These are phyloP conservation scores for Echinarachnius parma DNA, from an alignment of 53 echinoderm and acorn worm genomes.

Conservation along the genomic window DNA sequence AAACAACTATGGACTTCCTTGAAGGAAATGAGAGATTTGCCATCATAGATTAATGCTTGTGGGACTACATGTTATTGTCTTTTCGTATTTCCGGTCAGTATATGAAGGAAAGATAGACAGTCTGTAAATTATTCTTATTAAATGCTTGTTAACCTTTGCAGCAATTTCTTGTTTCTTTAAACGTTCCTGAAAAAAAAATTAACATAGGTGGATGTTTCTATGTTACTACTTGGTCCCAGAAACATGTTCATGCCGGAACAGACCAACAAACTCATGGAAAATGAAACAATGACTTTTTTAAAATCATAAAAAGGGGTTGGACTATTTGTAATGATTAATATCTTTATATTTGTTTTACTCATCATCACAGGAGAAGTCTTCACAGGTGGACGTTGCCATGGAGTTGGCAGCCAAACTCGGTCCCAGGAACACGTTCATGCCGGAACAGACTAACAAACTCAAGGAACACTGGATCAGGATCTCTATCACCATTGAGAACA, in stretches of 20 bases:
- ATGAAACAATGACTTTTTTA: no score
- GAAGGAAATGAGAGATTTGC: no score
- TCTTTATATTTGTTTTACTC: background rate
- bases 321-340: background rate
- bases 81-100: no score
- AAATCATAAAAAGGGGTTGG: background rate
- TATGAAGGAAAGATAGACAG: no score
- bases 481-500: conserved; percentile 85
- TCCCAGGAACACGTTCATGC: conserved; percentile 22
- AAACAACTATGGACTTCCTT: no score
- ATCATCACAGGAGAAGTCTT: conserved; percentile 66
- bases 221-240: conserved; percentile 53
- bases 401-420: conserved; percentile 70
- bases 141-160: no score
- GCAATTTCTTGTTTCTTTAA: no score
- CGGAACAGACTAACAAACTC: conserved; percentile 68
- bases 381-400: conserved; percentile 70
- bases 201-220: conserved; percentile 68
- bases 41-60: no score
- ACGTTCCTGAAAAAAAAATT: conserved; percentile 83
- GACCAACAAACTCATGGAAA: conserved; percentile 78
- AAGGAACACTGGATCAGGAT: conserved; percentile 85
- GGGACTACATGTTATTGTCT: no score
- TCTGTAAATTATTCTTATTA: no score
- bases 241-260: conserved; percentile 42